Conservation (phyloP, 1,140 invertebrate genomes). For the Drosophila tristis region DNA sequence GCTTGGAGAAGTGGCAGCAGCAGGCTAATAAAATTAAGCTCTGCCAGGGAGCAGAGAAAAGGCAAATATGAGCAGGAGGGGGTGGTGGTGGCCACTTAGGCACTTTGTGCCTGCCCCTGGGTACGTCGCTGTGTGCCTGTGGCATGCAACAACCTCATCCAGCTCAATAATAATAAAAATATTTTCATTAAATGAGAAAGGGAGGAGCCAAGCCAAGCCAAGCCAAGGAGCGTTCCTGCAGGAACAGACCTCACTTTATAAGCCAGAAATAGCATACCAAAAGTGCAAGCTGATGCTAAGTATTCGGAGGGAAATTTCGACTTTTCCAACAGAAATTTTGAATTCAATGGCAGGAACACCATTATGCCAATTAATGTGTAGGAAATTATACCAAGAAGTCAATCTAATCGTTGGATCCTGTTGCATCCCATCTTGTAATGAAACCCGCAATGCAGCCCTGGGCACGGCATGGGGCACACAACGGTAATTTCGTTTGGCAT, state of each 20-base stretch:
- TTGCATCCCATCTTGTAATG: constrained; percentile 32
- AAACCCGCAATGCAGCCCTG: constrained; percentile 60
- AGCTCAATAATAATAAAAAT: constrained; percentile 73
- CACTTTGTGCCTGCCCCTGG: constrained; percentile 2
- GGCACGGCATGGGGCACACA: not conserved
- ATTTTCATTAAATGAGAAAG: constrained; percentile 65
- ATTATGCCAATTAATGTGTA: no score
- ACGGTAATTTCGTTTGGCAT: constrained; percentile 55
- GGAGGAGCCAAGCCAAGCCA: not conserved
- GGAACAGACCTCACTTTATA: no score
- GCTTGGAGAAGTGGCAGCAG: constrained; percentile 4
- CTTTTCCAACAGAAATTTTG: no score
- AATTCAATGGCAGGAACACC: no score
- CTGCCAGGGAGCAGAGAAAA: constrained; percentile 13
- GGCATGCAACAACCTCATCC: constrained; percentile 46
- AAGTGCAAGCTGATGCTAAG: no score
- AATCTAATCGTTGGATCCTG: constrained; percentile 14
- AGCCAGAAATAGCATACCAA: no score
- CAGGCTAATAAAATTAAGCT: constrained; percentile 72
- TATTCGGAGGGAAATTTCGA: no score
- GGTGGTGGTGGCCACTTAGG: not conserved
- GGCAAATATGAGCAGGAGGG: not conserved
- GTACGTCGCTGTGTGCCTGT: constrained; percentile 24
- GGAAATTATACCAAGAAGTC: constrained; percentile 11
- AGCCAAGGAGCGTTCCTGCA: no score